Evolutionary conservation across 1,140 invertebrate species (phyloP).

Genomic region (Platyscapa corneri): DNA sequence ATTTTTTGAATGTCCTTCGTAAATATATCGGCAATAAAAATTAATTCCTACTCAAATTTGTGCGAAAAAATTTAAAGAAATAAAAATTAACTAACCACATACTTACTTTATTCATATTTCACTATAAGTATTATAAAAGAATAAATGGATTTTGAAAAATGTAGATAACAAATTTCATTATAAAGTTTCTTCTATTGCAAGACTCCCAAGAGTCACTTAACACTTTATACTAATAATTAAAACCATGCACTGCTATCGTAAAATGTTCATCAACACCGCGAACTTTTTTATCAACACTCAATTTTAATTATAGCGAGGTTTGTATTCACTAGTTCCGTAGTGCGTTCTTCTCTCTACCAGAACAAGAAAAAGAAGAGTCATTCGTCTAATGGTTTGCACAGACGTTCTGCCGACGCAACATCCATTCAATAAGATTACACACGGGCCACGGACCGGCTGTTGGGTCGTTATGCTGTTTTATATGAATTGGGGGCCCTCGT

Average conservation of each 20-base stretch:
- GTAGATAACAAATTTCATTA: too few species aligned
- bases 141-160: too few species aligned
- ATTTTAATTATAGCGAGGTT: too few species aligned
- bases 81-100: not conserved
- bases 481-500: slow-evolving; percentile 23
- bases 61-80: not conserved
- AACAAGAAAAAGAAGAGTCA: too few species aligned
- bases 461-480: slow-evolving; percentile 21
- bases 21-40: not conserved
- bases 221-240: not conserved
- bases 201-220: not conserved
- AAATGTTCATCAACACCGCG: not conserved
- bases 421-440: slow-evolving; percentile 41
- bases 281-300: not conserved
- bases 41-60: not conserved
- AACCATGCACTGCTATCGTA: too few species aligned
- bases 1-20: not conserved
- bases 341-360: too few species aligned
- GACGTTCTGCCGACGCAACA: too few species aligned
- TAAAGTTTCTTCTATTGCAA: not conserved
- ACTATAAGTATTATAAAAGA: not conserved
- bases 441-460: not conserved
- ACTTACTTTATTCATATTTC: not conserved
- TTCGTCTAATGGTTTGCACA: too few species aligned
- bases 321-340: too few species aligned